Evolutionary conservation across 2,888 invertebrate species (phyloP), one percentile per base, ranked within the genome.

Genomic region (Cenopis cana): DNA sequence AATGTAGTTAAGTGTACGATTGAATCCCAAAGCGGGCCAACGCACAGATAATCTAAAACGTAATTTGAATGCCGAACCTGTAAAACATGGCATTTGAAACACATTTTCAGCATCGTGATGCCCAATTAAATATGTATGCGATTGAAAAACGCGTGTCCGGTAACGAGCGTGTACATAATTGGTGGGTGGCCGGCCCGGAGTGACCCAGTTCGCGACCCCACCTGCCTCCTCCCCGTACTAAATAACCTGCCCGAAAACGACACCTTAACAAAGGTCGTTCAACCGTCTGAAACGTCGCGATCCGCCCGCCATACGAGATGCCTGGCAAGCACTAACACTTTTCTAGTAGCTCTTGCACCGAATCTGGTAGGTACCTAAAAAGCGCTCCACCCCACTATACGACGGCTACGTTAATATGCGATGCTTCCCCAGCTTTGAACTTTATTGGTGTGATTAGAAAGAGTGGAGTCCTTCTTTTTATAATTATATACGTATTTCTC

Each of bases 81-180:
- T 89, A 86, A 89, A 91, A 89, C 88, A 88, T 86, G 87, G 86
- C 84, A 85, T 87, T 88, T 85, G 86, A 87, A 89, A 92, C 86
- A 91, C 86, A 91, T 91, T 93, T 92, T 88, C 89, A 89, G 91
- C 87, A 86, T 89, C 86, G 88, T 88, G 91, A 91, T 90, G 91
- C 91, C 92, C 93, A 93, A 93, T 93, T 93, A 93, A 93, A 93
- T 93, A 93, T 93, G 93, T 91, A 93, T 93, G 92, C 92, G 93
- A 93, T 93, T 92, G 93, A 93, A 93, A 93, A 93, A 93, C 93
- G 93, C 93, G 93, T 93, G 93, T 93, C 93, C 93, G 90, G 92
- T 93, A 93, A 93, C 93, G 92, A 93, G 92, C 92, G 91, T 91
- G 93, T 95, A 91, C 89, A 89, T 93, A 93, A 93, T 93, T 93